Percentiles rank a stretch among this genome's conserved stretches.
phyloP scores from a whole-genome alignment of 2,113 vertebrate genomes.

The Planiliza haematocheilus region DNA sequence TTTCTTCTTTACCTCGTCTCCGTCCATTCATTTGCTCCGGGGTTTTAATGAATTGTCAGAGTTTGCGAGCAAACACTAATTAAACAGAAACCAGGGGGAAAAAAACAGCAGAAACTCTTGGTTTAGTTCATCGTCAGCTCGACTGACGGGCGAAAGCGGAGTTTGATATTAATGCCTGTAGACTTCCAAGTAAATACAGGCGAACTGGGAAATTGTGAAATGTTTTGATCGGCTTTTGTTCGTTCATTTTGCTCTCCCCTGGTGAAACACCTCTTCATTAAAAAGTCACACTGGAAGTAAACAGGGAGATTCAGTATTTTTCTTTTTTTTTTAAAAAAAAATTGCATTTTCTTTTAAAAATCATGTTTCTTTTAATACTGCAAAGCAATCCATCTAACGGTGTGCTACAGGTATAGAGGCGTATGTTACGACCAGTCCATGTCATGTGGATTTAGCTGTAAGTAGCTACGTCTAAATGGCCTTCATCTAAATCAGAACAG shows the following conservation, averaged over 20 bases:
- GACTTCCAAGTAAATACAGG: neutral
- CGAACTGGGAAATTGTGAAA: neutral
- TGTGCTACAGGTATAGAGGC: too few species aligned
- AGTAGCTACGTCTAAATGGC: too few species aligned
- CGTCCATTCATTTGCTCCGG: neutral
- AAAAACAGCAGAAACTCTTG: slow-evolving; percentile 7
- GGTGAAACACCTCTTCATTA: slow-evolving; percentile 7
- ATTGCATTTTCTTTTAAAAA: too few species aligned
- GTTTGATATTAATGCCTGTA: neutral
- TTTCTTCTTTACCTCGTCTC: neutral
- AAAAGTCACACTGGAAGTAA: slow-evolving; percentile 24
- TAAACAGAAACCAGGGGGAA: slow-evolving; percentile 8
- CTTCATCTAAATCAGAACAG: too few species aligned
- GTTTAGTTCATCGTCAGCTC: neutral
- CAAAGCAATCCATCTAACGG: neutral
- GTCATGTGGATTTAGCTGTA: too few species aligned
- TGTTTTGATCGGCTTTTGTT: neutral
- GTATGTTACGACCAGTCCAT: too few species aligned
- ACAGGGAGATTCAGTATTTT: neutral
- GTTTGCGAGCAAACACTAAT: slow-evolving; percentile 2
- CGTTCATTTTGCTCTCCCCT: neutral
- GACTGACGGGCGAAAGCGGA: neutral
- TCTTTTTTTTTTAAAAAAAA: too few species aligned
- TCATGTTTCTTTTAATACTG: too few species aligned
- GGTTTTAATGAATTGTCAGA: slow-evolving; percentile 26